phyloP scores from a whole-genome alignment of 2,888 invertebrate species.

The Chirona hameri region DNA sequence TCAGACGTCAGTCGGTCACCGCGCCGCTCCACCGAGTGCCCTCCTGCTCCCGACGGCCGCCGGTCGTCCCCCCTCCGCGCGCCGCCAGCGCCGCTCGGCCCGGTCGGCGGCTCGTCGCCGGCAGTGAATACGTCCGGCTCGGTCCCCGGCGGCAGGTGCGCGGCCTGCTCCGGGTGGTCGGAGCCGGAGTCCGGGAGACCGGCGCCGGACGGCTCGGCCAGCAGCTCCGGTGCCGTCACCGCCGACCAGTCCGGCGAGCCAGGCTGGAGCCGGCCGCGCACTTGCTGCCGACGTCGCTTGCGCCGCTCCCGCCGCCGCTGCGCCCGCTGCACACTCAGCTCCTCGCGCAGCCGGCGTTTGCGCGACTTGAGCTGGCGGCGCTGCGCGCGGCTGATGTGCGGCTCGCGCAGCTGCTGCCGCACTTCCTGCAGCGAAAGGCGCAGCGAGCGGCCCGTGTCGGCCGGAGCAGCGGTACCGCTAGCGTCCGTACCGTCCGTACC shows the following conservation, averaged over 20 bases:
- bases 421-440: neutral
- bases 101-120: neutral
- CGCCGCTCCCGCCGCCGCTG: constrained; percentile 42
- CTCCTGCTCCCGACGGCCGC: too few species aligned
- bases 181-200: too few species aligned
- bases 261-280: constrained; percentile 44
- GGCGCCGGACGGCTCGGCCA: neutral
- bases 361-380: constrained; percentile 47
- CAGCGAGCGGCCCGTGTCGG: neutral
- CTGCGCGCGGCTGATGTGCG: constrained; percentile 37
- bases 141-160: neutral
- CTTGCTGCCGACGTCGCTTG: constrained; percentile 42
- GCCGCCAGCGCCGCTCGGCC: neutral
- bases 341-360: constrained; percentile 55
- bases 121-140: neutral
- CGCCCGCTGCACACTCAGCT: constrained; percentile 55
- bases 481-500: too few species aligned
- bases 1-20: too few species aligned
- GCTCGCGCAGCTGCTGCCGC: neutral
- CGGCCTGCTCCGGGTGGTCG: neutral
- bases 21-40: too few species aligned
- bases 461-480: too few species aligned
- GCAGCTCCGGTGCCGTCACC: neutral
- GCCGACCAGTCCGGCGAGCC: neutral
- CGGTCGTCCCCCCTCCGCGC: neutral